Conservation (phyloP, 2,113 vertebrate genomes). For the Silurus meridionalis region DNA sequence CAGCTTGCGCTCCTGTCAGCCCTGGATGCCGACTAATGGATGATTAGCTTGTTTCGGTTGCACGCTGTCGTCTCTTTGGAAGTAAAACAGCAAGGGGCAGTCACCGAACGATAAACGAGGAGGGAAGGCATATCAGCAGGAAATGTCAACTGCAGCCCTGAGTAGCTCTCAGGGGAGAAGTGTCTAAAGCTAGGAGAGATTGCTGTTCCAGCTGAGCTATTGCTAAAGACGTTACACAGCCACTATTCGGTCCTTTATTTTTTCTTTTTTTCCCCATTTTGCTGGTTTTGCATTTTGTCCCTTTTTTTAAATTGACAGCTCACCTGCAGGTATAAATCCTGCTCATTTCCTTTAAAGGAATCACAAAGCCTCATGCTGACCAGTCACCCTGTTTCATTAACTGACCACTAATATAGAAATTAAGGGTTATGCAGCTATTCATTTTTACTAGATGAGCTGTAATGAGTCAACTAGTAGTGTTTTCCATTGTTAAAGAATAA, state of each 20-base stretch:
- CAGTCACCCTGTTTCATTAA: not conserved
- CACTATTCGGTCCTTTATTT: not conserved
- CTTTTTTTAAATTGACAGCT: not conserved
- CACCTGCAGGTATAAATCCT: not conserved
- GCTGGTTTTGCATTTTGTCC: not conserved
- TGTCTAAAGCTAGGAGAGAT: slow-evolving; percentile 32
- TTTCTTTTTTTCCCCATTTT: not conserved
- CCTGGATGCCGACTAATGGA: not conserved
- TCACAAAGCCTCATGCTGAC: not conserved
- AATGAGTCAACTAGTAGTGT: not conserved
- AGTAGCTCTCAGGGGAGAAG: slow-evolving; percentile 8
- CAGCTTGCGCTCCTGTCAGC: slow-evolving; percentile 6
- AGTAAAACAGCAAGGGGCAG: slow-evolving; percentile 33
- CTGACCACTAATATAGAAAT: not conserved
- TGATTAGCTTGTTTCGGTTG: slow-evolving; percentile 45
- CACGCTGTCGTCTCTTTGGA: slow-evolving; percentile 34
- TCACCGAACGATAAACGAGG: slow-evolving; percentile 24
- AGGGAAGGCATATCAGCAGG: slow-evolving; percentile 44
- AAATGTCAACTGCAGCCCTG: slow-evolving; percentile 41
- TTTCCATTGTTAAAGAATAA: not conserved
- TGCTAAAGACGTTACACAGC: slow-evolving; percentile 3
- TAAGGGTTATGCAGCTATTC: not conserved
- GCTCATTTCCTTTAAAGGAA: not conserved
- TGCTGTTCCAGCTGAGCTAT: slow-evolving; percentile 26
- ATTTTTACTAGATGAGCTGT: not conserved